Conservation (phyloP, 2,113 vertebrate species). For the Protomyctophum bolini region DNA sequence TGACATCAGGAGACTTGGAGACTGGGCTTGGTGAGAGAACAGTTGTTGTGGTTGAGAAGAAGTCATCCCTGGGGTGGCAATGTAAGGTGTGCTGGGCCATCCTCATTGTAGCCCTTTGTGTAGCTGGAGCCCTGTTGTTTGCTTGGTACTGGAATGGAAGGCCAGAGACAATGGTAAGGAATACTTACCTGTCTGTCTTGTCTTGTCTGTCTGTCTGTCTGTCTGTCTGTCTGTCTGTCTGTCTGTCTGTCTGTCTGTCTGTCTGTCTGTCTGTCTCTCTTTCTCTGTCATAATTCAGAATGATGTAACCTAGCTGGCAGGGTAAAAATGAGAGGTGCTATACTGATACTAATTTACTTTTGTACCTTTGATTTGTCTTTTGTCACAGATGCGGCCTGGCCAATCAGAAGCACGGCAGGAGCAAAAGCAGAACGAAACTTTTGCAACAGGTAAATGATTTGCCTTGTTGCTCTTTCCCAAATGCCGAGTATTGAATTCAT, state of each 20-base stretch:
- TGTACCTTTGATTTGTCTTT: background rate
- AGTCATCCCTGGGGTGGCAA: conserved; percentile 38
- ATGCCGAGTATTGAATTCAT: background rate
- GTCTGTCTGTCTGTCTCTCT: background rate
- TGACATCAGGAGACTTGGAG: conserved; percentile 60
- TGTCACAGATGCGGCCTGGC: conserved; percentile 19
- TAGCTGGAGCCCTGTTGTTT: conserved; percentile 47
- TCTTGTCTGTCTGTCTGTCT: background rate
- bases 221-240: background rate
- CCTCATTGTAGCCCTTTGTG: conserved; percentile 39
- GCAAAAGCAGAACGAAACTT: background rate
- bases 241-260: background rate
- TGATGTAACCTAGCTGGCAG: background rate
- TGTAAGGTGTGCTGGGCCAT: conserved; percentile 54
- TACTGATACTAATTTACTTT: background rate
- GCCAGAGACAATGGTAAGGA: conserved; percentile 39
- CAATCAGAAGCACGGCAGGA: conserved; percentile 15
- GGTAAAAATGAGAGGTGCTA: background rate
- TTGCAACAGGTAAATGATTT: conserved; percentile 48
- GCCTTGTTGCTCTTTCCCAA: background rate
- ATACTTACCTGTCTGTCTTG: background rate
- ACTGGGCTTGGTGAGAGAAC: conserved; percentile 35
- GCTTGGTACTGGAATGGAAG: conserved; percentile 44
- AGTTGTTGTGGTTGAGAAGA: conserved; percentile 57
- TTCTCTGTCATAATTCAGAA: background rate